phyloP scores from a whole-genome alignment of 1,140 invertebrate species.

The Aphelinus certus region DNA sequence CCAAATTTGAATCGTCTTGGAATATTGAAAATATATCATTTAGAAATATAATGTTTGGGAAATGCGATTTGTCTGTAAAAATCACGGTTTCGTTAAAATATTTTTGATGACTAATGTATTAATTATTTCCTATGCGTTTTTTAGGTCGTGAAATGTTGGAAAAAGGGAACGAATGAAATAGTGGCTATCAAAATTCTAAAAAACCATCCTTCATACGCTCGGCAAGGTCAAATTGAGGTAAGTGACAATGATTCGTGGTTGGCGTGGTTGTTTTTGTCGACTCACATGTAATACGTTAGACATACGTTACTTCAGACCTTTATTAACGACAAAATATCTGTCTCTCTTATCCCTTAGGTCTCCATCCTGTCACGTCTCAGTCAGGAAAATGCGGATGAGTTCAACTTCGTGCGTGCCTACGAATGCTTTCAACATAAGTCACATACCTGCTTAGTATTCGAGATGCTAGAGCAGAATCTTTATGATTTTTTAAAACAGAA shows the following conservation, averaged over 20 bases:
- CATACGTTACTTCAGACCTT: too few species aligned
- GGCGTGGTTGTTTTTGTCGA: too few species aligned
- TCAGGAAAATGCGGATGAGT: conserved; percentile 99
- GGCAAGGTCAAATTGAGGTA: conserved; percentile 99
- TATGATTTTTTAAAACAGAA: conserved; percentile 99
- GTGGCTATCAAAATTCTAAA: conserved; percentile 99
- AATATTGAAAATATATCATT: too few species aligned
- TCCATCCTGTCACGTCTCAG: conserved; percentile 96
- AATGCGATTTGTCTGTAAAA: too few species aligned
- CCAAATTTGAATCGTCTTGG: too few species aligned
- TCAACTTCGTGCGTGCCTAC: conserved; percentile 99
- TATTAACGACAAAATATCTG: neutral
- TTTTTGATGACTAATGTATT: neutral
- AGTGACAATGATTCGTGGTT: conserved; percentile 36
- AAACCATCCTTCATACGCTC: conserved; percentile 99
- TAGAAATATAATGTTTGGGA: too few species aligned
- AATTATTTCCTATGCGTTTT: conserved; percentile 32
- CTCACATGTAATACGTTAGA: too few species aligned
- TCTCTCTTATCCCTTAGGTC: conserved; percentile 68
- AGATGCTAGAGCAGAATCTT: conserved; percentile 99
- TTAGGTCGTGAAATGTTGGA: conserved; percentile 99
- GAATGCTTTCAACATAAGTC: conserved; percentile 99
- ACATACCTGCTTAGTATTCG: conserved; percentile 99
- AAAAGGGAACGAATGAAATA: conserved; percentile 99
- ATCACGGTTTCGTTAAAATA: too few species aligned